Base-by-base conservation (phyloP, 2,797 vertebrate species). In the Vespertilio murinus region DNA sequence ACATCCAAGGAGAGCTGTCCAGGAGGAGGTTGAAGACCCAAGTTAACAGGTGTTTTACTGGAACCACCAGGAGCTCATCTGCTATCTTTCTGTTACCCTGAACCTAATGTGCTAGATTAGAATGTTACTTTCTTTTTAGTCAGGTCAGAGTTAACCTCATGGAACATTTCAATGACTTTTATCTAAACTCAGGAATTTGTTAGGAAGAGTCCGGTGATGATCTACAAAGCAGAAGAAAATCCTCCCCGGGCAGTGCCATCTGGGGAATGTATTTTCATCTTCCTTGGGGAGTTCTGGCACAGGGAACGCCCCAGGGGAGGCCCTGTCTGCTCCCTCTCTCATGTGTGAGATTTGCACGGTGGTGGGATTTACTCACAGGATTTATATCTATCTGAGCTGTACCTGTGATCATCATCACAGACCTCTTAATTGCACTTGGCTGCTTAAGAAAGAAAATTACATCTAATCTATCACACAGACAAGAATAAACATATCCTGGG, bases 381-480 rank as follows among this genome's bases (percentile, higher is more conserved):
- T 49, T 93, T 94, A 11, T 49, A 35, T 45, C 28, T 38, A 59
- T 88, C 69, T 67, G 59, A 86, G 49, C 61, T 94, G 30, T 54
- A n/a, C 82, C 84, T 83, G 65, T 94, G 81, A 89, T 89, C 91
- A 7, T 95, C 95, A 56, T 93, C 75, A 75, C 94, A 95, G 96
- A 94, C 90, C 90, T 96, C 81, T 94, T 97, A 96, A 97, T 97
- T 97, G 88, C 79, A 79, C 93, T 98, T 97, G 95, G 92, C 95
- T 97, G 78, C 97, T 98, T 96, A 93, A 97, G 96, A 97, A 97
- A 94, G 96, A 96, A 97, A 96, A 97, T 97, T 8, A 5, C 88
- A 88, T 96, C 96, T 97, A 96, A 97, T 98, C 96, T 84, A 0
- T 96, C 97, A 96, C 1, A 1, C 79, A 89, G 96, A 94, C 94